Conservation (phyloP, 2,888 invertebrate species). For the Heliconius hortense region DNA sequence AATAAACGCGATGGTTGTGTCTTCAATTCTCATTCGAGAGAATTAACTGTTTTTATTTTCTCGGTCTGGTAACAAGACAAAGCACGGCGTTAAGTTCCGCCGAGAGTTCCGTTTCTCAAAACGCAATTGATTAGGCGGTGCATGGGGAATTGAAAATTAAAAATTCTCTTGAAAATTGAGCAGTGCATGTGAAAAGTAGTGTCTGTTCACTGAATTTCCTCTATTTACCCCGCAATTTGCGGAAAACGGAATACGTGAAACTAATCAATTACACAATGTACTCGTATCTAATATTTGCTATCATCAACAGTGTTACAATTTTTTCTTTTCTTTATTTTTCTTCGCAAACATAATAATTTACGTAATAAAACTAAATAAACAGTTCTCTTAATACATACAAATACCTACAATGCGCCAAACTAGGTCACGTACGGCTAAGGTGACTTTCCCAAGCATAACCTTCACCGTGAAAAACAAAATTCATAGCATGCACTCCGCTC, state of each 20-base stretch:
- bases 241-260: too few species aligned
- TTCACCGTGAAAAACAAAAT: constrained; percentile 30
- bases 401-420: neutral
- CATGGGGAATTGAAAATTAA: neutral
- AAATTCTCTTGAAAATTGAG: too few species aligned
- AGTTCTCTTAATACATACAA: constrained; percentile 5
- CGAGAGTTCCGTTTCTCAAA: neutral
- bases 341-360: neutral
- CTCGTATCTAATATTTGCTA: too few species aligned
- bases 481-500: constrained; percentile 2
- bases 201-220: neutral
- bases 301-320: neutral
- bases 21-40: neutral
- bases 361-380: neutral
- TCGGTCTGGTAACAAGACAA: neutral
- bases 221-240: neutral
- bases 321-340: neutral
- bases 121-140: neutral
- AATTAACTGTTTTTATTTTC: neutral
- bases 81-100: neutral
- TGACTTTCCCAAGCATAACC: constrained; percentile 19
- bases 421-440: constrained; percentile 16
- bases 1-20: too few species aligned
- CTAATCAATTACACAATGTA: too few species aligned
- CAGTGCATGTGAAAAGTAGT: neutral